Evolutionary conservation across 2,888 invertebrate genomes (phyloP).

Genomic region (Stenodera caucasica): DNA sequence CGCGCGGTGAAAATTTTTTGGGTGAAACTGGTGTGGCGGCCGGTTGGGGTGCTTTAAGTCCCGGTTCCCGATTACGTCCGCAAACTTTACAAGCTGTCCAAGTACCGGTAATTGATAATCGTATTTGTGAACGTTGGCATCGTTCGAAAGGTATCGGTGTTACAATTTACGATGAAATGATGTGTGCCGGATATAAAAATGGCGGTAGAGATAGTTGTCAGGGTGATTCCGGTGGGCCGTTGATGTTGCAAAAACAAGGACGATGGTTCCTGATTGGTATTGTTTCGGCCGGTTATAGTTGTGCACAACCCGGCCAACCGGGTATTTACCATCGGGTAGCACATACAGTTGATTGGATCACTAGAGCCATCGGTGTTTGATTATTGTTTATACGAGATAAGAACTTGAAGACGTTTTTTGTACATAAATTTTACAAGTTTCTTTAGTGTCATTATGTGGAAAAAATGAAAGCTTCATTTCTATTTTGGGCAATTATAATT

Average conservation of each 20-base stretch:
- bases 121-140: constrained; percentile 72
- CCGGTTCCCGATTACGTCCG: constrained; percentile 83
- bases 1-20: constrained; percentile 85
- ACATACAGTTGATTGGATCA: constrained; percentile 93
- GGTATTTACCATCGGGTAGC: constrained; percentile 93
- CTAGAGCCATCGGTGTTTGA: constrained; percentile 63
- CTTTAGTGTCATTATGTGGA: too few species aligned
- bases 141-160: constrained; percentile 79
- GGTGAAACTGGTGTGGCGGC: constrained; percentile 92
- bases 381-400: neutral
- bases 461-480: neutral
- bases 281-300: constrained; percentile 92
- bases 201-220: constrained; percentile 80
- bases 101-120: constrained; percentile 90
- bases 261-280: constrained; percentile 85
- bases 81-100: constrained; percentile 90
- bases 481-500: neutral
- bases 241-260: constrained; percentile 85
- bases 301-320: constrained; percentile 90
- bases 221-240: constrained; percentile 86
- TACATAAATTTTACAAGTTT: too few species aligned
- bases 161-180: constrained; percentile 93
- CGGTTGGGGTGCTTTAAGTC: constrained; percentile 87
- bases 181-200: constrained; percentile 88
- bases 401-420: too few species aligned